Evolutionary conservation across 1,140 invertebrate genomes (phyloP).

Genomic region (Polypedilum pembai): DNA sequence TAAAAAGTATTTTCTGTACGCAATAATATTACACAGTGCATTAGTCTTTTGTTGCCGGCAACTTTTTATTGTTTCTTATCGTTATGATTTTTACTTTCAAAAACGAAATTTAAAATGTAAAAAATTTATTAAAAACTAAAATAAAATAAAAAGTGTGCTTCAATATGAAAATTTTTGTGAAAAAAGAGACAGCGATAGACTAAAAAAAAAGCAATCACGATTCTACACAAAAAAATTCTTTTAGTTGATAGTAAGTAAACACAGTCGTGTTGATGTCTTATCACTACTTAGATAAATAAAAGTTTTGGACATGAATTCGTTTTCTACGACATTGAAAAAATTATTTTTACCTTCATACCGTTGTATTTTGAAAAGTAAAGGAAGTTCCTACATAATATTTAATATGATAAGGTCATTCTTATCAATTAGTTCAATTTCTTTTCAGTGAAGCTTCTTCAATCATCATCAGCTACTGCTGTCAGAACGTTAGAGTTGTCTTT

Average conservation of each 20-base stretch:
- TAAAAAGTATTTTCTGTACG: no score
- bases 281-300: constrained; percentile 5
- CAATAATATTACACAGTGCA: no score
- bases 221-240: neutral
- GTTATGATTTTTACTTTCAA: no score
- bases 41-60: no score
- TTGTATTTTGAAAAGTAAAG: neutral
- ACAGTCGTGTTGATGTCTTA: constrained; percentile 3
- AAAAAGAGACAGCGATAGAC: neutral
- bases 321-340: neutral
- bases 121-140: no score
- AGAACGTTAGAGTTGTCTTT: constrained; percentile 44
- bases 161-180: no score
- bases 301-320: neutral
- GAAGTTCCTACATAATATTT: neutral
- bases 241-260: neutral
- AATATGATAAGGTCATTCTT: no score
- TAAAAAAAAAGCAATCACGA: neutral
- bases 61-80: no score
- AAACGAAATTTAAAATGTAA: no score
- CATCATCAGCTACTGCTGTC: neutral
- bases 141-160: no score
- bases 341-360: neutral
- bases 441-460: no score
- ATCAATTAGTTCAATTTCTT: no score